Percentiles rank a stretch among this genome's conserved stretches.
Conservation (phyloP, 2,113 vertebrate genomes). For the Mellivora capensis region DNA sequence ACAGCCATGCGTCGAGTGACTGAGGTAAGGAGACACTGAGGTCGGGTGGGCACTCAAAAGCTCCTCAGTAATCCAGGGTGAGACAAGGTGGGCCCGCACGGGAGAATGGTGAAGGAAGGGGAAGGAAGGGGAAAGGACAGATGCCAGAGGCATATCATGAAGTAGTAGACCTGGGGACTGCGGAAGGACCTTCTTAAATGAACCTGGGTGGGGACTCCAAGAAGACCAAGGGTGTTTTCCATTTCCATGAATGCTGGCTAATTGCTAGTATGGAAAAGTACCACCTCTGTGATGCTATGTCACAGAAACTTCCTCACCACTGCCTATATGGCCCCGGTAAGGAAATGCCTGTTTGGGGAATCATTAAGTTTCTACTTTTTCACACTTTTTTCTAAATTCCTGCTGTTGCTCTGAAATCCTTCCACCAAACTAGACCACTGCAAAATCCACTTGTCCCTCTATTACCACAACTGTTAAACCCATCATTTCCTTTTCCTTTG, state of each 20-base stretch:
- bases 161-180: not conserved
- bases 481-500: conserved; percentile 22
- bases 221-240: not conserved
- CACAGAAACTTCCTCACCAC: not conserved
- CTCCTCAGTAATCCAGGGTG: not conserved
- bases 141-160: not conserved
- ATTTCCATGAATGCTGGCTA: not conserved
- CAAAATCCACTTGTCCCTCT: conserved; percentile 39
- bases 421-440: not conserved
- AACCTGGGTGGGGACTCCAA: not conserved
- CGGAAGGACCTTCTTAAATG: not conserved
- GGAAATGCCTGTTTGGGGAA: not conserved
- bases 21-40: not conserved
- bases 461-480: conserved; percentile 9
- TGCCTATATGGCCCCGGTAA: not conserved
- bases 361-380: not conserved
- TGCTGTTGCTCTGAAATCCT: conserved; percentile 16
- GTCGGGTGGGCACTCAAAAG: not conserved
- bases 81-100: not conserved
- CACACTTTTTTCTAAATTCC: not conserved
- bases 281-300: not conserved
- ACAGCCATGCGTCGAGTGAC: not conserved
- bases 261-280: not conserved
- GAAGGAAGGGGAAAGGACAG: not conserved
- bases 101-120: not conserved